Evolutionary conservation across 1,140 invertebrate genomes (phyloP).

Genomic region (Himalopsyche phryganea): DNA sequence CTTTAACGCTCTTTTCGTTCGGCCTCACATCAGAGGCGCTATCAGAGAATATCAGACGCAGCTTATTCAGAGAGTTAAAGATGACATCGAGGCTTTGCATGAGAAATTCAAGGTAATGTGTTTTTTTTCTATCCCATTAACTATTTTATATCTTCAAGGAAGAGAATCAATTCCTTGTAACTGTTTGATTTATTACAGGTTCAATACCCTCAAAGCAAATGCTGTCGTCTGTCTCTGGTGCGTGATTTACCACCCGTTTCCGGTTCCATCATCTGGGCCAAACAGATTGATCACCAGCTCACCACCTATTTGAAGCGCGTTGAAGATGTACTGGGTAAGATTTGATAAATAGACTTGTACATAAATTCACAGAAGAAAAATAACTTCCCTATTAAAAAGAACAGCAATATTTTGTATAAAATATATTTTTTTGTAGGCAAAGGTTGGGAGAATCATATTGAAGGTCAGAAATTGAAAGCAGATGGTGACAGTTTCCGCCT

Average conservation of each 20-base stretch:
- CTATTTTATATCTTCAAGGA: neutral
- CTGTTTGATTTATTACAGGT: slow-evolving; percentile 54
- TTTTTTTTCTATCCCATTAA: neutral
- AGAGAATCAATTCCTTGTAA: no score
- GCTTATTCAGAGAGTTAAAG: slow-evolving; percentile 97
- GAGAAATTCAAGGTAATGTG: slow-evolving; percentile 91
- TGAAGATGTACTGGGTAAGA: slow-evolving; percentile 89
- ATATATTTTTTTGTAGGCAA: slow-evolving; percentile 61
- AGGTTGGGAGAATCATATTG: slow-evolving; percentile 99
- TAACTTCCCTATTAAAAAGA: no score
- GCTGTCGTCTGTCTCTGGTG: slow-evolving; percentile 83
- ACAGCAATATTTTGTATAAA: no score
- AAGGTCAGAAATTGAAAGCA: slow-evolving; percentile 96
- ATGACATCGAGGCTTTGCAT: slow-evolving; percentile 96
- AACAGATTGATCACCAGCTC: slow-evolving; percentile 97
- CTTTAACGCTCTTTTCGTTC: slow-evolving; percentile 97
- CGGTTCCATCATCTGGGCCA: slow-evolving; percentile 98
- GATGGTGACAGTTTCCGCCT: slow-evolving; percentile 96
- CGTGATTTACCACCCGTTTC: slow-evolving; percentile 94
- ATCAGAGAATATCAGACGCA: slow-evolving; percentile 99
- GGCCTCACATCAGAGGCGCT: slow-evolving; percentile 96
- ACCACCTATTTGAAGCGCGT: slow-evolving; percentile 94
- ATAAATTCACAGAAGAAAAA: no score
- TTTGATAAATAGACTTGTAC: neutral
- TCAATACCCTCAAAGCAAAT: slow-evolving; percentile 90